Evolutionary conservation across 2,888 invertebrate species (phyloP), one percentile per base, ranked within the genome.

Genomic region (Baronia brevicornis): DNA sequence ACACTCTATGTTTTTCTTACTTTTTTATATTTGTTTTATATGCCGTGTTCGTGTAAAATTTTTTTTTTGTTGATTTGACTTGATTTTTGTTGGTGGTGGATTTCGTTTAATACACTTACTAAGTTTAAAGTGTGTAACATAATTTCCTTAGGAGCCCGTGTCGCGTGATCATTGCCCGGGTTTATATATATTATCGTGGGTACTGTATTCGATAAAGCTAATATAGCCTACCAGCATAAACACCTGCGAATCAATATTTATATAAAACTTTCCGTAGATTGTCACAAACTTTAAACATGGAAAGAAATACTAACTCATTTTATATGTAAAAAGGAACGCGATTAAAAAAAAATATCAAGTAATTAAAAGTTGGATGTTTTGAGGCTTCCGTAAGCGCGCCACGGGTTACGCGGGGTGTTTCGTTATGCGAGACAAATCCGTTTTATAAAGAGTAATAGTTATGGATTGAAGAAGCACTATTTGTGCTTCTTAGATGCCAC

Each of bases 31-130:
- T 72, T 74, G 73, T 79, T 72, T 80, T 82, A 78, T 79, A 78
- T 82, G 80, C 78, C 79, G 80, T 84, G 78, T 80, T 84, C 82
- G 77, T 82, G 78, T 80, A 82, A 68, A 68, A 82, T 78, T 79
- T 79, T 80, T 36, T 26, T 36, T 36, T 27, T 31, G 70, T 78
- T 82, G 77, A 77, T 75, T 79, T 78, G 71, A 72, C 67, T 68
- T 77, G 80, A 75, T 68, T 82, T 80, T 77, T 84, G 80, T 80
- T 84, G 84, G 84, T 84, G 84, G 84, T 84, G 84, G 84, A 84
- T 82, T 82, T 82, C 80, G 78, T 82, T 75, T 84, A 80, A 80
- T 80, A 79, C 74, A 79, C 77, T 77, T 70, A 77, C 71, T 59
- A 64, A 63, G 55, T 54, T 54, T 51, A 48, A 41, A 47, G 43